Percentiles rank a stretch among this genome's conserved stretches.
Conservation (phyloP, 37 sponge, comb jelly and placozoan species). For the Hormiphora californensis region DNA sequence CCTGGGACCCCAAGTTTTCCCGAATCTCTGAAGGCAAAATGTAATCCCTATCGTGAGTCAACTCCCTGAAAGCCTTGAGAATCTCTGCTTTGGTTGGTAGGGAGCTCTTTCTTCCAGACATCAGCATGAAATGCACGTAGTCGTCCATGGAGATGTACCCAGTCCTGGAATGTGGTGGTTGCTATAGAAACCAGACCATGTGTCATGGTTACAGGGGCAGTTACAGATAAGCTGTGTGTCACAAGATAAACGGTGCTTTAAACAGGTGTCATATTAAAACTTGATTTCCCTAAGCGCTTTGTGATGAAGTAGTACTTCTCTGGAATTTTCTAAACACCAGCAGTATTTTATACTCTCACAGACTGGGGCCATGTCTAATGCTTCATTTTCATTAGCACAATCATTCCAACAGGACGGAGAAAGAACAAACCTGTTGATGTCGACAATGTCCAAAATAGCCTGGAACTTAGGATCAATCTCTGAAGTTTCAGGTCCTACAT, state of each 20-base stretch:
- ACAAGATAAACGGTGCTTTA: too few species aligned
- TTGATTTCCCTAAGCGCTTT: too few species aligned
- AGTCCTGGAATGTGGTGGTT: background rate
- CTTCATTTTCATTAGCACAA: too few species aligned
- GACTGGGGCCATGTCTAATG: too few species aligned
- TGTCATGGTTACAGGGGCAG: background rate
- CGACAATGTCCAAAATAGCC: background rate
- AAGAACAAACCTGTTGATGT: background rate
- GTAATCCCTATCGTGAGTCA: background rate
- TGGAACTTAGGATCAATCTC: background rate
- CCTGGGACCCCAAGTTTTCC: background rate
- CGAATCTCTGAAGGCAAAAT: background rate
- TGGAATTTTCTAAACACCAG: too few species aligned
- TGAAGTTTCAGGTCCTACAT: background rate
- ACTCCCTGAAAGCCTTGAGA: background rate
- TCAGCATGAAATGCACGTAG: constrained; percentile 6
- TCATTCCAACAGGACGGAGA: too few species aligned
- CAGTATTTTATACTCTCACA: too few species aligned
- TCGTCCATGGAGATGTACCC: background rate
- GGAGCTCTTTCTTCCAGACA: background rate
- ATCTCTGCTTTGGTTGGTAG: background rate
- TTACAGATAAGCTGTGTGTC: too few species aligned
- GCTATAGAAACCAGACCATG: background rate
- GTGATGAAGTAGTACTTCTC: too few species aligned
- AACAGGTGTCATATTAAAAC: too few species aligned